Evolutionary conservation across 2,113 vertebrate genomes (phyloP), one percentile per base, ranked within the genome.

Genomic region (Burhinus bistriatus): DNA sequence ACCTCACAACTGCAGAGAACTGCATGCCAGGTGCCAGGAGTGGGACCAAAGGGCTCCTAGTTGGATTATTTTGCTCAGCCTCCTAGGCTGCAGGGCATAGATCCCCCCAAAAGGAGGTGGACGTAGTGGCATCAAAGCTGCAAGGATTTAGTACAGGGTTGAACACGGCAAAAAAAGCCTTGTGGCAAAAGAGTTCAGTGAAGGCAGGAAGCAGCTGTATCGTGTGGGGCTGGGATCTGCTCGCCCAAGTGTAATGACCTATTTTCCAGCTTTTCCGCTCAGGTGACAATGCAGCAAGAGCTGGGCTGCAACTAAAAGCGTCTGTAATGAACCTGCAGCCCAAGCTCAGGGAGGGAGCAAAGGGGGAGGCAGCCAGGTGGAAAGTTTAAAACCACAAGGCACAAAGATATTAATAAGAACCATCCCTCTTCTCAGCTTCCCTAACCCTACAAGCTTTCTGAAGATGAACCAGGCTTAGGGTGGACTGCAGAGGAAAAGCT

Each of bases 241-340:
- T 97, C 30, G 6, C 66, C 93, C 90, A 87, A 97, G 98, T 27
- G 8, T 55, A 76, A 95, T 97, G 97, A 97, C 98, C 98, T 97
- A 95, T 94, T 98, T 98, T 98, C 93, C 77, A 95, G 96, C 72
- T 92, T 93, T 95, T 96, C 84, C 17, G 1, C 96, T 97, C 97
- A 97, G 97, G 98, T 98, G 97, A 97, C 93, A 86, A 93, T 26
- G 62, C 76, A 98, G 96, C 57, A 72, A 20, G 42, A 96, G 93
- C 40, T 22, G 47, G 87, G 84, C 94, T 97, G 89, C 71, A 80
- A 51, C 75, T 94, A 82, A 98, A 97, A 93, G 90, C 27, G 0
- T 83, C 78, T 49, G 80, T 70, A 94, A 95, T 80, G 94, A 98
- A 95, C 97, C 76, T 70, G 42, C 81, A 97, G 97, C 84, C 90